Evolutionary conservation across 2,113 vertebrate species (phyloP), one percentile per base, ranked within the genome.

Genomic region (Psephotus haematonotus): DNA sequence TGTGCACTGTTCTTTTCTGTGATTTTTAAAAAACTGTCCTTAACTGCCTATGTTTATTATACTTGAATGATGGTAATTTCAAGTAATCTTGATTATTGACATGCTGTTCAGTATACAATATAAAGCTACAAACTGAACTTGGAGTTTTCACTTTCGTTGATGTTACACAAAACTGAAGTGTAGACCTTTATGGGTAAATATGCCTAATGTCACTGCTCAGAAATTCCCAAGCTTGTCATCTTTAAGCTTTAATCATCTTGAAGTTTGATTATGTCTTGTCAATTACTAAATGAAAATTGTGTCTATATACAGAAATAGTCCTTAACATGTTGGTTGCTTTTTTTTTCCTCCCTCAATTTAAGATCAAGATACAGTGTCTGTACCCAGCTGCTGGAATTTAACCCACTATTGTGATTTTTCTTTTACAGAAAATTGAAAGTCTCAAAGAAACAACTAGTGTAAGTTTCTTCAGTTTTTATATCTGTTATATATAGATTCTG

Each of bases 401-500:
- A 90, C 60, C 43, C 7, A 33, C 7, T 86, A 1, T 88, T 94
- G 60, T 80, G 27, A 87, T 92, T 80, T 97, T 86, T 82, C 82
- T 94, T 96, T 97, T 86, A 81, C 98, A 99, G 99, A 99, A 99
- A 98, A 99, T 99, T 91, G 99, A 99, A 97, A 98, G 98, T 97
- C 98, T 99, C 97, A 99, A 99, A 98, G 99, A 99, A 97, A 99
- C 99, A 83, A 99, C 99, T 94, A 99, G 98, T 99, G 99, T 99
- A 99, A 99, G 99, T 99, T 79, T 86, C 47, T 79, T 68, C 28
- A 16, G 3, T 81, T 79, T 76, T 93, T 76, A 0, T 55, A 10
- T 31, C 29, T 78, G 4, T 55, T 86, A n/a, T 9, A 9, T 77
- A 23, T 4, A 27, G 41, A 53, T 78, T 68, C 11, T 95, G 77